A percentile compares a stretch with the other conserved stretches of the same genome.
Evolutionary conservation across 2,797 vertebrate species (phyloP).

Genomic region (Moxostoma hubbsi): DNA sequence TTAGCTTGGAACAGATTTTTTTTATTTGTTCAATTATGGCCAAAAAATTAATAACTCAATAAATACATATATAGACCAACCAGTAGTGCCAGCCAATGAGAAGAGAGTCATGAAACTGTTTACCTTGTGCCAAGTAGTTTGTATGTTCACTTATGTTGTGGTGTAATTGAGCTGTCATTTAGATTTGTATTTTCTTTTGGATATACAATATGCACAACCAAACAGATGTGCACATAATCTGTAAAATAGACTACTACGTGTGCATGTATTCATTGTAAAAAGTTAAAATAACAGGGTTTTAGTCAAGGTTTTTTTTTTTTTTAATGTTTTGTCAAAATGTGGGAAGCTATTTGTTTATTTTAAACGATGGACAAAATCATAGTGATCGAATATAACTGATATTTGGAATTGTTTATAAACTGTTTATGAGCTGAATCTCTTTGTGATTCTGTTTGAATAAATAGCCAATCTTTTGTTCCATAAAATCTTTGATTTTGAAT

Average conservation of each 20-base stretch:
- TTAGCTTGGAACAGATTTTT: neutral
- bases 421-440: slow-evolving; percentile 60
- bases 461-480: neutral
- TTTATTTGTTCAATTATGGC: neutral
- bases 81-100: slow-evolving; percentile 23
- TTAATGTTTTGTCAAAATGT: slow-evolving; percentile 71
- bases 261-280: slow-evolving; percentile 76
- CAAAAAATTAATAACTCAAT: neutral
- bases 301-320: slow-evolving; percentile 31
- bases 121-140: slow-evolving; percentile 82
- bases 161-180: slow-evolving; percentile 4
- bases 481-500: no score
- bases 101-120: slow-evolving; percentile 55
- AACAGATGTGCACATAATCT: slow-evolving; percentile 61
- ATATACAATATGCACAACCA: slow-evolving; percentile 39
- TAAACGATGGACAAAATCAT: slow-evolving; percentile 59
- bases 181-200: slow-evolving; percentile 22
- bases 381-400: slow-evolving; percentile 52
- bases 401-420: slow-evolving; percentile 74
- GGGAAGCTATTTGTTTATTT: slow-evolving; percentile 67
- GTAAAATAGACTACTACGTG: slow-evolving; percentile 51
- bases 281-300: slow-evolving; percentile 63
- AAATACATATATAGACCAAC: neutral
- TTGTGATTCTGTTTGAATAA: neutral
- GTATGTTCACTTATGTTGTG: slow-evolving; percentile 63